Base-by-base conservation (phyloP, 2,888 invertebrate species). In the Epistrophella euchroma region DNA sequence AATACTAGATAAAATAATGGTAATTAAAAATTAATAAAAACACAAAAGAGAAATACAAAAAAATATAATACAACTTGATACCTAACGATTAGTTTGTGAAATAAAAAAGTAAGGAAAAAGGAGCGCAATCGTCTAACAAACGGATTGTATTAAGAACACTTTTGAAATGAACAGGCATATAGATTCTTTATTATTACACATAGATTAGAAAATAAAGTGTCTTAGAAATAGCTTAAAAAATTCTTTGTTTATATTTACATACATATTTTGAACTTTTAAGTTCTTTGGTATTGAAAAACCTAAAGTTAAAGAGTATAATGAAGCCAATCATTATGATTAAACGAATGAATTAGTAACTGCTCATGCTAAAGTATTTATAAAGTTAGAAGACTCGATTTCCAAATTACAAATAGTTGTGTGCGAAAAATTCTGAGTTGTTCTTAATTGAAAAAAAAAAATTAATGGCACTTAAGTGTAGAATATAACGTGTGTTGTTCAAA, bases 1-100 rank as follows among this genome's bases (percentile, higher is more conserved):
- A 76, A 66, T 85, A 82, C 66, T 86, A n/a, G n/a, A n/a, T n/a
- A 15, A 62, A 86, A 28, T 17, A 4, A 55, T 17, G 56, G 35
- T 13, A 56, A 17, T 32, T 28, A n/a, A 25, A 52, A 22, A 25
- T 7, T 10, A 73, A 66, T 62, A 68, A 17, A 45, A 45, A 17
- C 17, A 45, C 7, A 9, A 45, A 62, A 76, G 72, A 25, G 32
- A 35, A 32, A 35, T 56, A 11, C 32, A 32, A 5, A 40, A 37
- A 1, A 35, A 28, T 1, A 32, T 7, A 32, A 32, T 7, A 32
- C 6, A 60, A 72, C 52, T 72, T 15, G n/a, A 40, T n/a, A 40
- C 15, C 15, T 15, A 15, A 45, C 19, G 4, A 10, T 45, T 10
- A 17, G 19, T 52, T 13, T 6, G 22, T 19, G 4, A 37, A 4